Evolutionary conservation across 2,888 invertebrate genomes (phyloP), one percentile per base, ranked within the genome.

Genomic region (Xestobium rufovillosum): DNA sequence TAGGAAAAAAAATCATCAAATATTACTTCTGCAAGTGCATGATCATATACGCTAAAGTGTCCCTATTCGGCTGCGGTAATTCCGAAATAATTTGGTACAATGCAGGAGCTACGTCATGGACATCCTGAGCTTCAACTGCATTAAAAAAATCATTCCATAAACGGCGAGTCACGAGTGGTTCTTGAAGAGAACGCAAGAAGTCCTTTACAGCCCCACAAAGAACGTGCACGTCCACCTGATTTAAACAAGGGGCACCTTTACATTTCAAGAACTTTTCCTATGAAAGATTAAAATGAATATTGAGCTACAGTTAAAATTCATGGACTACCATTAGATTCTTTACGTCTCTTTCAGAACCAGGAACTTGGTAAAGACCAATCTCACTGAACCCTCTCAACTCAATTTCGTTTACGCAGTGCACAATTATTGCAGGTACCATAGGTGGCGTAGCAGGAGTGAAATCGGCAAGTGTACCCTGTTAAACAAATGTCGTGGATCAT

Each of bases 161-260:
- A 10, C 76, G 72, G 31, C 73, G 75, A 0, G 92, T 89, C 36
- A 96, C 79, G 0, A 98, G 69, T 1, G 97, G 91, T 62, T 98
- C 97, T 36, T 81, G 80, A 14, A 98, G 70, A 0, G 80, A 78
- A 3, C 91, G 78, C 37, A 98, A 71, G 67, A 98, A 98, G 66
- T 91, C 88, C 69, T 97, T 98, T 29, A 98, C 72, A 42, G 89
- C 88, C 28, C 95, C 90, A 64, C 95, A 94, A 17, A 98, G 71
- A 1, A 86, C 86, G 65, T 95, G 83, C 15, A 95, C 73, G 60
- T 98, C 89, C 10, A 79, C 70, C 28, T 71, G 69, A 0, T 69
- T 62, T 23, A 97, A 70, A 52, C 80, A 83, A 0, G 96, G 95
- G 0, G 83, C 77, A 1, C 87, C 84, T 63, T 84, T 86, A 11